Percentiles rank a stretch among this genome's conserved stretches.
Conservation (phyloP, 1,140 invertebrate genomes). For the Pectinophora gossypiella region DNA sequence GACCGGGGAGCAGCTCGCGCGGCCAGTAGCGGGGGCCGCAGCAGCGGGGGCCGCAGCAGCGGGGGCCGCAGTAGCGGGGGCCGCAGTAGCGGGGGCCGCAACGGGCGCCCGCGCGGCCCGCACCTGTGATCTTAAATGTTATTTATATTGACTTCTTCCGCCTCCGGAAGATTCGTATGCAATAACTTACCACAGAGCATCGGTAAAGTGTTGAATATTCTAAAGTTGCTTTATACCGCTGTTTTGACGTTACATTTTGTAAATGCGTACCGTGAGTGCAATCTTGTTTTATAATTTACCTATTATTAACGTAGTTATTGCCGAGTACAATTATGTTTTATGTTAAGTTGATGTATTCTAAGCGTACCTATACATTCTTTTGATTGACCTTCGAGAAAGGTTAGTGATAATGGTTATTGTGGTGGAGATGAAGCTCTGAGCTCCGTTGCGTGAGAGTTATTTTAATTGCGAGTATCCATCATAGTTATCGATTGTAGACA, state of each 20-base stretch:
- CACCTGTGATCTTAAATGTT: conserved; percentile 44
- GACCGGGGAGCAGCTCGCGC: conserved; percentile 19
- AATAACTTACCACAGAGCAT: conserved; percentile 37
- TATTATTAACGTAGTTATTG: conserved; percentile 43
- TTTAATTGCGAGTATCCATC: conserved; percentile 41
- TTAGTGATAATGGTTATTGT: conserved; percentile 72
- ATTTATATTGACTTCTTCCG: conserved; percentile 49
- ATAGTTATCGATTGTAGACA: conserved; percentile 34
- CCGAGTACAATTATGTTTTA: conserved; percentile 58
- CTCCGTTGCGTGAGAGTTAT: conserved; percentile 35
- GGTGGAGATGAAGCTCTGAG: conserved; percentile 50
- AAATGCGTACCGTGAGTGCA: conserved; percentile 42
- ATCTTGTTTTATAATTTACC: conserved; percentile 43
- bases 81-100: background rate
- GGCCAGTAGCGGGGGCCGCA: conserved; percentile 16
- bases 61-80: conserved; percentile 11
- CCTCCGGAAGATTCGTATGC: conserved; percentile 38
- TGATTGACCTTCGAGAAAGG: conserved; percentile 71
- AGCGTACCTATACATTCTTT: conserved; percentile 73
- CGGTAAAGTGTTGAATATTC: conserved; percentile 59
- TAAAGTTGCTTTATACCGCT: conserved; percentile 39
- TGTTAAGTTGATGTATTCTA: conserved; percentile 63
- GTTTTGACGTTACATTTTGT: conserved; percentile 36
- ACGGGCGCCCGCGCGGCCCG: conserved; percentile 15
- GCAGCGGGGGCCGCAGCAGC: conserved; percentile 11